Base-by-base conservation (phyloP, 2,113 vertebrate species). In the Sisor rabdophorus region DNA sequence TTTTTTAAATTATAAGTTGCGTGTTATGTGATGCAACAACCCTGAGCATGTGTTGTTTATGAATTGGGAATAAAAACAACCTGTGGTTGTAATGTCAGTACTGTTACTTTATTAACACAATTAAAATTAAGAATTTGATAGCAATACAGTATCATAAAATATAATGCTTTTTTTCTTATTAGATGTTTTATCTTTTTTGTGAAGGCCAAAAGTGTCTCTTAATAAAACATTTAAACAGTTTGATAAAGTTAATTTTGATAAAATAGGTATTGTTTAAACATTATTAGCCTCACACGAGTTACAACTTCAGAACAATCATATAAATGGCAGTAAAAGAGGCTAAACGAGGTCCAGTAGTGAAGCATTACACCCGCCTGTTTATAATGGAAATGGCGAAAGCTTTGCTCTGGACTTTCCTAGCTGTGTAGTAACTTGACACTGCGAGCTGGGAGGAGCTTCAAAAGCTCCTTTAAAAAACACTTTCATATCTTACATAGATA, bases 401-500 rank as follows among this genome's bases (percentile, higher is more conserved):
- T 32, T 56, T 44, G 71, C 36, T 56, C 61, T 22, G 59, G 55
- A 52, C 61, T 71, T 63, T 88, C 82, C 82, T 81, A 78, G 82
- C 77, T 84, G 85, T 80, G 91, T 91, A 91, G 91, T 93, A 90
- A 93, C 85, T 87, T 92, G 90, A 86, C 88, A 84, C 78, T 78
- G 30, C 48, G 63, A 17, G 69, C 50, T 19, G 64, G 85, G 79
- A 80, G 88, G 86, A 84, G 79, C 76, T 79, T 73, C 75, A 87
- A 85, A 91, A 94, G 92, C 89, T 94, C 92, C 88, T 92, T 85
- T 80, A 79, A 85, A 89, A 73, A 84, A 83, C 85, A 87, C 87
- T 87, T 85, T 88, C 90, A 76, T 52, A 86, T 90, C 83, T 86
- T 92, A 86, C n/a, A n/a, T n/a, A n/a, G n/a, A n/a, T n/a, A n/a